A percentile compares a stretch with the other conserved stretches of the same genome.
Evolutionary conservation across 2,888 invertebrate genomes (phyloP).

Genomic region (Trimorus sp.): DNA sequence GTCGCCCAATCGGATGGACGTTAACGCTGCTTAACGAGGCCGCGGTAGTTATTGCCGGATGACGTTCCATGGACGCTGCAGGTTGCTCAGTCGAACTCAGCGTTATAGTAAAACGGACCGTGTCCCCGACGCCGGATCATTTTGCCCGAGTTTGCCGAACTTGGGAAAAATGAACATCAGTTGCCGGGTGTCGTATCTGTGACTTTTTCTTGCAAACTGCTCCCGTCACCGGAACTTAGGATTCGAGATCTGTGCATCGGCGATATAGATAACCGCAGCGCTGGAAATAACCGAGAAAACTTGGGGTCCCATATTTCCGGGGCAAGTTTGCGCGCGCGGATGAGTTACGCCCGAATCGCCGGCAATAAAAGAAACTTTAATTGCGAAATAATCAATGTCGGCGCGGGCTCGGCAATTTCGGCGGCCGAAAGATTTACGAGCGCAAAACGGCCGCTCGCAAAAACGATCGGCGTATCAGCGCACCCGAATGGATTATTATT

Average conservation of each 20-base stretch:
- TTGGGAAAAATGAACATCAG: conserved; percentile 66
- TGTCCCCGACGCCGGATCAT: conserved; percentile 70
- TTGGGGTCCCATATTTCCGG: conserved; percentile 61
- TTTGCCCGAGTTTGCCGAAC: conserved; percentile 72
- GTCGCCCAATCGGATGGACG: no score
- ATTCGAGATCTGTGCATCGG: conserved; percentile 67
- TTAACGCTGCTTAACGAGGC: no score
- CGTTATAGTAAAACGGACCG: conserved; percentile 70
- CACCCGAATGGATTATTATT: conserved; percentile 70
- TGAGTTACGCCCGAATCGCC: background rate
- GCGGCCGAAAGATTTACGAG: conserved; percentile 33
- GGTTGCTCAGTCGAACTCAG: conserved; percentile 14
- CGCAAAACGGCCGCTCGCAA: conserved; percentile 33
- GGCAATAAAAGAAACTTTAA: background rate
- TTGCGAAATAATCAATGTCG: conserved; percentile 30
- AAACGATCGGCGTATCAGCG: conserved; percentile 67
- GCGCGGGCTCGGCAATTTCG: conserved; percentile 1
- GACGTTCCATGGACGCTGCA: no score
- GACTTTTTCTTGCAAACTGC: conserved; percentile 62
- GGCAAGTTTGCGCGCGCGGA: background rate
- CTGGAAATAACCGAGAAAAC: conserved; percentile 64
- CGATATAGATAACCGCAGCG: conserved; percentile 53
- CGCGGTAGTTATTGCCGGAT: no score
- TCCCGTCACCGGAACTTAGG: conserved; percentile 64
- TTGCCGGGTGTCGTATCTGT: conserved; percentile 55